Conservation (phyloP, 1,140 invertebrate genomes). For the Drosophila nannoptera region DNA sequence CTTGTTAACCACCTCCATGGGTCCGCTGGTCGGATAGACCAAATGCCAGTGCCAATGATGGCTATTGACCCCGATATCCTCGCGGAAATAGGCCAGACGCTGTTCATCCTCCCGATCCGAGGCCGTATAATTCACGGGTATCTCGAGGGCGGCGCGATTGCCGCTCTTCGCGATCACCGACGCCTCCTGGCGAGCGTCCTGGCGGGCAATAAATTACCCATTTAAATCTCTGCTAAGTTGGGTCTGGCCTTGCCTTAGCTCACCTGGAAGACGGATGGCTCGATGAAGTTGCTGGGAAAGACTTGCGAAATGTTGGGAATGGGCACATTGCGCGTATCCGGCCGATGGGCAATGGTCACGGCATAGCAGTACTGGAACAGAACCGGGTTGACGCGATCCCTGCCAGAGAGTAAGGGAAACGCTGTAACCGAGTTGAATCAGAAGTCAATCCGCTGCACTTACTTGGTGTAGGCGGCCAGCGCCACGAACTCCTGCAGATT, state of each 20-base stretch:
- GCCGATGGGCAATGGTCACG: conserved; percentile 79
- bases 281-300: conserved; percentile 82
- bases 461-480: conserved; percentile 68
- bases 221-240: not conserved
- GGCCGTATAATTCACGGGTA: conserved; percentile 84
- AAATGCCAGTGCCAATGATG: conserved; percentile 89
- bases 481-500: conserved; percentile 67
- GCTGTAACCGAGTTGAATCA: not conserved
- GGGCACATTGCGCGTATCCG: conserved; percentile 80
- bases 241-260: not conserved
- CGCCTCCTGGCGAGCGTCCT: conserved; percentile 80
- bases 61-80: conserved; percentile 82
- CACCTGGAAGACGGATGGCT: conserved; percentile 79
- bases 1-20: conserved; percentile 81
- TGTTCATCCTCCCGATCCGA: conserved; percentile 84
- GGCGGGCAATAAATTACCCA: not conserved
- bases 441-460: conserved; percentile 4
- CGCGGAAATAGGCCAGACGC: conserved; percentile 83
- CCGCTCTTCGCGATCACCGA: conserved; percentile 62
- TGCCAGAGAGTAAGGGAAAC: conserved; percentile 10
- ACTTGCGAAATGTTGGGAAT: conserved; percentile 81
- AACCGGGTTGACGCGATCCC: conserved; percentile 80
- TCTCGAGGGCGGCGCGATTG: conserved; percentile 80
- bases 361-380: conserved; percentile 79
- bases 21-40: conserved; percentile 82